phyloP scores from a whole-genome alignment of 2,113 vertebrate species.

The Emydura subglobosa region DNA sequence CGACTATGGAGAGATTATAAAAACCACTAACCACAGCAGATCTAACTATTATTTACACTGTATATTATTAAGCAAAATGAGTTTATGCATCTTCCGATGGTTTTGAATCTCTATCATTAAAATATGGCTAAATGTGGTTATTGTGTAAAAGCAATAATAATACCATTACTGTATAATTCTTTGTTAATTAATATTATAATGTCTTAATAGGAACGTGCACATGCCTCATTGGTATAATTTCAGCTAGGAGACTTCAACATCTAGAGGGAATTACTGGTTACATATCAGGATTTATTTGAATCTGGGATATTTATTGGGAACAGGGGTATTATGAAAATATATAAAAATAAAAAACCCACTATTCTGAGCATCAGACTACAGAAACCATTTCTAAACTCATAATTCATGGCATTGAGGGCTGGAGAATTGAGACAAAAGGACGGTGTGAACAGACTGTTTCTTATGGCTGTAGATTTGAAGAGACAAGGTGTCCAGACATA shows the following conservation, averaged over 20 bases:
- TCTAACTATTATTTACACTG: neutral
- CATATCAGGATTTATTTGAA: too few relatives aligned
- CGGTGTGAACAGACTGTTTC: neutral
- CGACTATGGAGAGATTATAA: neutral
- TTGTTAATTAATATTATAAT: too few relatives aligned
- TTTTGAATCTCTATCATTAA: too few relatives aligned
- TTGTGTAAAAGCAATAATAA: too few relatives aligned
- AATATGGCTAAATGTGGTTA: too few relatives aligned
- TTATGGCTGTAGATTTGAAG: neutral
- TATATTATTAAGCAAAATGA: neutral
- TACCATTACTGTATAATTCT: too few relatives aligned
- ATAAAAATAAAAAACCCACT: neutral
- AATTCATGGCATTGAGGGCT: neutral
- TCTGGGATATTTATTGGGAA: neutral
- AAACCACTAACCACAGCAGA: neutral
- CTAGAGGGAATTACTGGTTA: too few relatives aligned
- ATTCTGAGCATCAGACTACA: neutral
- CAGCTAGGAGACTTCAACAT: too few relatives aligned
- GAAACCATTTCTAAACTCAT: neutral
- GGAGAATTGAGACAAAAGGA: neutral
- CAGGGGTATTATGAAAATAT: neutral
- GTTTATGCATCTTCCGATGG: too few relatives aligned
- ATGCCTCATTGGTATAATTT: too few relatives aligned
- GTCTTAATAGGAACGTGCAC: too few relatives aligned
- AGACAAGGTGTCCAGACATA: neutral